Percentiles rank a stretch among this genome's conserved stretches.
These are phyloP conservation scores for Hephaestus fuliginosus DNA, from an alignment of 2,797 vertebrate genomes.

Conservation along the genomic window DNA sequence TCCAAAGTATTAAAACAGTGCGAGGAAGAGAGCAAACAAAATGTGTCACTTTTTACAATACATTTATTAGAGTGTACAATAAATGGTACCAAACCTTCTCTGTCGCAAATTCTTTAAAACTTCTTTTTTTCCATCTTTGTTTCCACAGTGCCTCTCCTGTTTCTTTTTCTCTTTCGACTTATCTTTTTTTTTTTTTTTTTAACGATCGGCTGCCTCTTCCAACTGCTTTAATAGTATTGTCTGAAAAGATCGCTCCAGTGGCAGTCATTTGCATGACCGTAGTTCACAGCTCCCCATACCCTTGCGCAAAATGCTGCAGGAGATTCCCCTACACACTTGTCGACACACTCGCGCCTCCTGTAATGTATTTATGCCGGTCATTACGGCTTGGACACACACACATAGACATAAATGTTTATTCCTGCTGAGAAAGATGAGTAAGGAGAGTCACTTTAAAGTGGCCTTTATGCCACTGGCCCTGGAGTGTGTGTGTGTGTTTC, in stretches of 20 bases:
- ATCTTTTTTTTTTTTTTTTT: not conserved
- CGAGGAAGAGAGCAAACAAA: not conserved
- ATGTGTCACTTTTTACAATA: not conserved
- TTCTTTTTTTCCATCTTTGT: not conserved
- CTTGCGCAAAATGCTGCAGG: slow-evolving; percentile 6
- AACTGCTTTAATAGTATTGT: not conserved
- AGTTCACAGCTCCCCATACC: not conserved
- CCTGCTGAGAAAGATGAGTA: slow-evolving; percentile 39
- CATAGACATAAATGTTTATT: slow-evolving; percentile 38
- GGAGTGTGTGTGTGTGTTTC: slow-evolving; percentile 9
- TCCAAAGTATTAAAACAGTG: not conserved
- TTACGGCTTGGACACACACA: slow-evolving; percentile 39
- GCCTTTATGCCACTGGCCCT: slow-evolving; percentile 10
- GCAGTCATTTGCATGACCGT: slow-evolving; percentile 1
- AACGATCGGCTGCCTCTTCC: not conserved
- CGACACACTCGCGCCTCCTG: slow-evolving; percentile 10
- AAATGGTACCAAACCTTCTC: not conserved
- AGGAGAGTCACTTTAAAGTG: slow-evolving; percentile 54
- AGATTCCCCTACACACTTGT: not conserved
- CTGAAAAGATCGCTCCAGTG: not conserved
- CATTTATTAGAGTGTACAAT: not conserved
- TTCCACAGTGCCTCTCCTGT: not conserved
- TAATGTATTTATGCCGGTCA: slow-evolving; percentile 29
- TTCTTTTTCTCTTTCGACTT: not conserved
- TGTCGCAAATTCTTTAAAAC: not conserved